phyloP scores from a whole-genome alignment of 1,140 invertebrate species.

The Cotesia typhae region DNA sequence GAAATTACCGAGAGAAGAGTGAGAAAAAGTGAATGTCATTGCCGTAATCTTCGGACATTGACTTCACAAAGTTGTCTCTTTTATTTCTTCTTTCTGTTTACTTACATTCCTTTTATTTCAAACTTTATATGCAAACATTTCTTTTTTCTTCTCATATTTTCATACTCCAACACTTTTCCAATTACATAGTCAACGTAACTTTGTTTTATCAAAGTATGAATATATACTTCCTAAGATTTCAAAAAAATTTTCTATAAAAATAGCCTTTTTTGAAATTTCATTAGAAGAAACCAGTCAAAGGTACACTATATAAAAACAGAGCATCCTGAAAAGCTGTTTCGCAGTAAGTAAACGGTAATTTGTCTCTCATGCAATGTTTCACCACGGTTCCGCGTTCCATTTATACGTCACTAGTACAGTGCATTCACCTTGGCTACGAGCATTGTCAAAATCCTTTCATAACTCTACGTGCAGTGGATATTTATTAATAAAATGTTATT shows the following conservation, averaged over 20 bases:
- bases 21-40: conserved; percentile 68
- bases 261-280: conserved; percentile 9
- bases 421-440: conserved; percentile 59
- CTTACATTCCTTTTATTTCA: not conserved
- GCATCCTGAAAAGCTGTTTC: conserved; percentile 44
- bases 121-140: conserved; percentile 18
- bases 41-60: conserved; percentile 67
- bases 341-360: conserved; percentile 57
- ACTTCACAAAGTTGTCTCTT: conserved; percentile 50
- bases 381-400: conserved; percentile 59
- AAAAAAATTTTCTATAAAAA: not conserved
- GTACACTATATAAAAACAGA: conserved; percentile 16
- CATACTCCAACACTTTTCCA: no score
- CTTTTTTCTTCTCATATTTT: conserved; percentile 24
- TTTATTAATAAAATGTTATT: not conserved
- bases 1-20: conserved; percentile 53
- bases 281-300: conserved; percentile 1
- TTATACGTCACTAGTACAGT: conserved; percentile 58
- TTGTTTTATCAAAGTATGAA: not conserved
- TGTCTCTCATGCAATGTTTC: conserved; percentile 57
- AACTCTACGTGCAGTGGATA: conserved; percentile 27
- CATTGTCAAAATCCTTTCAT: conserved; percentile 51
- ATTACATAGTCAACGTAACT: no score
- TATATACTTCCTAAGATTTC: not conserved
- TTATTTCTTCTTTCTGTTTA: not conserved